Base-by-base conservation (phyloP, 23 tunicate species). In the Styela plicata region DNA sequence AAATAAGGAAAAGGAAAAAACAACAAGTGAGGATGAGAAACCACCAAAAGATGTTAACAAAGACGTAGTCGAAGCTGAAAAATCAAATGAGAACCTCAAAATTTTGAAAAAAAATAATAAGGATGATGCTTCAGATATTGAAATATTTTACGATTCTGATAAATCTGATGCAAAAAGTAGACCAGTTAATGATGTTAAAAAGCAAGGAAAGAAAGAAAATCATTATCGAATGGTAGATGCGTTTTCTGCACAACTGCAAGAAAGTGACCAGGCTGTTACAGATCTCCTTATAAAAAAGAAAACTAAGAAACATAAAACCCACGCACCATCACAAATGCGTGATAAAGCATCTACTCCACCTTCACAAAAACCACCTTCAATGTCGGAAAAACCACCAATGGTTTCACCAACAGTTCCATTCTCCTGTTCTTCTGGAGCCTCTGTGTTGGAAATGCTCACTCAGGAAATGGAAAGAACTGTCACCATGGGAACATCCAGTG, bases 241-340 rank as follows among this genome's bases (percentile, higher is more conserved):
- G 7, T 36, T 75, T 19, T 75, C 80, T 10, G 80, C 65, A 2
- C 65, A 36, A 34, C 64, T 75, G 31, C 77, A 34, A 30, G 35
- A 71, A 34, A 71, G 77, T 71, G 77, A 71, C 17, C 34, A 21
- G 3, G 77, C 77, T 3, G 37, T 34, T 19, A 18, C 80, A 34
- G 64, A 37, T 3, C 30, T 52, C 5, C 24, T 24, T 3, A 36
- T 19, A 75, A 75, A 36, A 75, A 26, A 22, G 63, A 75, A 75
- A 36, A 36, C 64, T 2, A 75, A 75, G 36, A 71, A 71, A 36
- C 57, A 28, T 73, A 73, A 73, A 7, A 29, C 57, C 78, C 78
- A 32, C 3, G 17, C 29, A 5, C 31, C 31, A 5, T 65, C 31
- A 65, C 70, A 3, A 5, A 44, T 44, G 7, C 57, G 57, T 5